Evolutionary conservation across 2,888 invertebrate species (phyloP), one percentile per base, ranked within the genome.

Genomic region (Andrena praecox): DNA sequence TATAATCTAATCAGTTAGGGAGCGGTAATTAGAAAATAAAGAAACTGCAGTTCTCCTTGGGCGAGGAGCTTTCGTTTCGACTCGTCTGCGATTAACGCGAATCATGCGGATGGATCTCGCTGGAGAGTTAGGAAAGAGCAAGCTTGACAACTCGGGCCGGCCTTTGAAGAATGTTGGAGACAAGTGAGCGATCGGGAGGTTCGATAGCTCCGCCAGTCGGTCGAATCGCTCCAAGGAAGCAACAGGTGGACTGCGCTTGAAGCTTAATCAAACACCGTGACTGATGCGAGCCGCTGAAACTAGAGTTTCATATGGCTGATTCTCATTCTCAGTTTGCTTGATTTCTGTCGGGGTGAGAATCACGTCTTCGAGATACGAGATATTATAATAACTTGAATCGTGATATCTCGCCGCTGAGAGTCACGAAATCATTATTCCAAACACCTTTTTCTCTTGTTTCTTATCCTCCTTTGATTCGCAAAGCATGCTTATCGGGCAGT

Each of bases 1-100:
- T 63, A 54, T 66, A 20, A 50, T 77, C 77, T 56, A 60, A 77
- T 70, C 35, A 1, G 56, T 35, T 35, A 16, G 20, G 8, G 56
- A 33, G 48, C 8, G 24, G 56, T 71, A 77, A 77, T 70, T 42
- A 66, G 54, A n/a, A 31, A 33, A 29, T 5, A 16, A 42, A 12
- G 42, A 42, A 42, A 42, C 3, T 42, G 42, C 4, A 4, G 42
- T 42, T 42, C 42, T 12, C 12, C 16, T 4, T 42, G 42, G 42
- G 0, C 33, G n/a, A 5, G 29, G 20, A 20, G 20, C 20, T 27
- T 54, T 20, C n/a, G n/a, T 27, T 10, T 48, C 12, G 10, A 16
- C n/a, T 8, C 2, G 7, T 27, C 16, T 16, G 42, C 0, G 42
- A 42, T 42, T 42, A 42, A 42, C 16, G 12, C 16, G 16, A 42